Evolutionary conservation across 2,113 vertebrate species (phyloP).

Genomic region (Callipepla squamata): DNA sequence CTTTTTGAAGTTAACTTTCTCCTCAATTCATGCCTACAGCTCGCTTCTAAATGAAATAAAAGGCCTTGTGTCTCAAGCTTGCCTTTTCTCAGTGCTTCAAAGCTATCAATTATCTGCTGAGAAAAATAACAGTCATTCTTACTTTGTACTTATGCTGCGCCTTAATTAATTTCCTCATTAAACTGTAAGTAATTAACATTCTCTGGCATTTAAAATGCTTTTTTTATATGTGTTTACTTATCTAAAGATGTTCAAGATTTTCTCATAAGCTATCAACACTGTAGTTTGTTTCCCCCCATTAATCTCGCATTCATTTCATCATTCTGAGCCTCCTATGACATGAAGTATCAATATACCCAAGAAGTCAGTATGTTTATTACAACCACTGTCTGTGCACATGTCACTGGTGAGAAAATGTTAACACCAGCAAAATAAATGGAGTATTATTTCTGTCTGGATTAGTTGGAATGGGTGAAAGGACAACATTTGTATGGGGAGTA

Average conservation of each 20-base stretch:
- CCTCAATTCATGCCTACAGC: not conserved
- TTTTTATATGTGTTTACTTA: constrained; percentile 26
- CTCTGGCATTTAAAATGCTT: not conserved
- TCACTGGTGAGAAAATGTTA: not conserved
- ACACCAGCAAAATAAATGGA: not conserved
- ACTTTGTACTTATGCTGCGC: constrained; percentile 20
- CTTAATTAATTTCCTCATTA: constrained; percentile 63
- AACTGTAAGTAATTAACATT: constrained; percentile 36
- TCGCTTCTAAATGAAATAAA: not conserved
- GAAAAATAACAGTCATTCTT: constrained; percentile 36
- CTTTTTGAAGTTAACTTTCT: not conserved
- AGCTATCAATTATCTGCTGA: constrained; percentile 34
- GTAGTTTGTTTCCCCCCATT: not conserved
- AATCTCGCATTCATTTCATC: not conserved
- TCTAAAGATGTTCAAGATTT: not conserved
- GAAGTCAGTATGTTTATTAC: not conserved
- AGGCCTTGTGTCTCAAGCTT: not conserved
- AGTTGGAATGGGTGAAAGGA: not conserved
- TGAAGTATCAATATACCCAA: not conserved
- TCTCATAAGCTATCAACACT: not conserved
- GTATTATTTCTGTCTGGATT: not conserved
- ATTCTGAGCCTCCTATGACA: not conserved
- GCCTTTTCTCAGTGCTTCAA: constrained; percentile 38
- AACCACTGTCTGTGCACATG: not conserved
- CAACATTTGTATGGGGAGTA: not conserved